These are phyloP conservation scores for Oreochromis aureus DNA, from an alignment of 2,113 vertebrate species.

Conservation along the genomic window DNA sequence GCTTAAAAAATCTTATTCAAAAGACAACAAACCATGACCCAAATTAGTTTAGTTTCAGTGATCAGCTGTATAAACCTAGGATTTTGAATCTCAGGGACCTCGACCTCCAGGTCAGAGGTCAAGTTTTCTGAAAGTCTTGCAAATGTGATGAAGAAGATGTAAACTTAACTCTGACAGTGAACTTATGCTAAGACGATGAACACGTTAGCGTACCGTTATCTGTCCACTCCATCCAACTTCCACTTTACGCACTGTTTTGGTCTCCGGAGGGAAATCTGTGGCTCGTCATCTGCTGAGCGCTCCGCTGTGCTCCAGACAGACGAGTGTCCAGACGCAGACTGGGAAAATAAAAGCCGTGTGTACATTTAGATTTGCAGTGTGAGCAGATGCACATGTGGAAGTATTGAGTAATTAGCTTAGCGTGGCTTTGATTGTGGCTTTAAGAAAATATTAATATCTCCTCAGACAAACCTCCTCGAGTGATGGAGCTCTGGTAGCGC, in stretches of 20 bases:
- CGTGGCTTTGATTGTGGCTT: conserved; percentile 4
- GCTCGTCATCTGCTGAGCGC: neutral
- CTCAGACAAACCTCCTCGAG: neutral
- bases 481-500: neutral
- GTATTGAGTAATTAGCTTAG: neutral
- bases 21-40: neutral
- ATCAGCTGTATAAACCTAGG: neutral
- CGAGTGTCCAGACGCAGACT: neutral
- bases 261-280: neutral
- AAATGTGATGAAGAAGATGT: neutral
- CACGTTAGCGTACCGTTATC: neutral
- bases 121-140: neutral
- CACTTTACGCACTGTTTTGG: neutral
- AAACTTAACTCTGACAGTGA: neutral
- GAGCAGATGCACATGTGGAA: neutral
- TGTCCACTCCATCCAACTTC: neutral
- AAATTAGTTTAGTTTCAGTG: neutral
- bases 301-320: neutral
- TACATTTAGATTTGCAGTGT: neutral
- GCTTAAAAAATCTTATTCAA: neutral
- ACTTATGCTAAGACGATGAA: neutral
- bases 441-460: conserved; percentile 3
- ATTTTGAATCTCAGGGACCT: neutral
- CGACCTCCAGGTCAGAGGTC: neutral
- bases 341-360: neutral